Evolutionary conservation across 2,113 vertebrate genomes (phyloP), one percentile per base, ranked within the genome.

Genomic region (Ellobius talpinus): DNA sequence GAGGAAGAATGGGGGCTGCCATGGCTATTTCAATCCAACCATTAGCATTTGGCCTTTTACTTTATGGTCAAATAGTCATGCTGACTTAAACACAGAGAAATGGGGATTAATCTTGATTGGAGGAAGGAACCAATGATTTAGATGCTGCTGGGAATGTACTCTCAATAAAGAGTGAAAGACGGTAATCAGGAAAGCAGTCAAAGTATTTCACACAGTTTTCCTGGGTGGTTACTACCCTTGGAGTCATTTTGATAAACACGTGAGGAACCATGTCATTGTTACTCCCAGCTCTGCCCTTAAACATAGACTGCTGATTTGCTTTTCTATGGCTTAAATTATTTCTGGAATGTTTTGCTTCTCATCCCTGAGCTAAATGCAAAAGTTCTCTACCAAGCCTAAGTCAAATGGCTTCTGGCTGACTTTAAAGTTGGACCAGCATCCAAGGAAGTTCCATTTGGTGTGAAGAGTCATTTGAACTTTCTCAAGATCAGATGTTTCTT

Each of bases 251-350:
- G 74, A 73, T 79, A 72, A 86, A 66, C 11, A 29, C 13, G 9
- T 33, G 65, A 47, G 24, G 47, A 13, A 63, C 70, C 39, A 36
- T 61, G 50, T 50, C n/a, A 39, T 66, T 55, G 42, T 78, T 79
- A 19, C 47, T 58, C 76, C 12, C 26, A 86, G 47, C 74, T n/a
- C 33, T 39, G 9, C 6, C 17, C 19, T 91, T 93, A 70, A 45
- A 78, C 23, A 23, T 45, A 39, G 74, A 58, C 84, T 23, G 50
- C 42, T 92, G 79, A 33, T 82, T 89, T 97, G 50, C 50, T 95
- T 97, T 93, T 52, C 86, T 50, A 45, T 42, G 50, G 4, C 17
- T 70, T 97, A 50, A 90, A 87, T 90, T 68, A 82, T 91, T 96
- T 89, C 76, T n/a, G 16, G 92, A 94, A 95, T 13, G 11, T 36